Conservation (phyloP, 2,113 vertebrate species). For the Capricornis sumatraensis region DNA sequence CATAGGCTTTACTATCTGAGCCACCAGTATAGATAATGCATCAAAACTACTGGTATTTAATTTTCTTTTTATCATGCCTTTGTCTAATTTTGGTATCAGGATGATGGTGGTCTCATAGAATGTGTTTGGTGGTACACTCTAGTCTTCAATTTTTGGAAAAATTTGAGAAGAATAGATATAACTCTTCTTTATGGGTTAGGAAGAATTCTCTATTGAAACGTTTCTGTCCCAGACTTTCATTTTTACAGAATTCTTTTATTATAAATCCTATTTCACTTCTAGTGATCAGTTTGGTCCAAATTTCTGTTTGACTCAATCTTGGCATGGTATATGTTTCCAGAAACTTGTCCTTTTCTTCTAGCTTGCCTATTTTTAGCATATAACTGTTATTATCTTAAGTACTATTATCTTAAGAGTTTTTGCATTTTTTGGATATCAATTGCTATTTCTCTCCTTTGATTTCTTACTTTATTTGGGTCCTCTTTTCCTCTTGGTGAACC, state of each 20-base stretch:
- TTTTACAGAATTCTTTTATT: background rate
- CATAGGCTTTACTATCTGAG: too few relatives aligned
- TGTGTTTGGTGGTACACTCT: background rate
- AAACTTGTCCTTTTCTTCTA: background rate
- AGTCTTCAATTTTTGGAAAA: background rate
- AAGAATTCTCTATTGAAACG: background rate
- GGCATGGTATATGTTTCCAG: background rate
- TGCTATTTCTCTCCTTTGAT: background rate
- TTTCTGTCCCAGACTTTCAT: background rate
- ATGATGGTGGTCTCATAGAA: background rate
- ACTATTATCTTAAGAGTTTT: background rate
- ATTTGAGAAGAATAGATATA: background rate
- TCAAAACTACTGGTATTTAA: background rate
- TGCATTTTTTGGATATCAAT: background rate
- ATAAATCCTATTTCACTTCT: background rate
- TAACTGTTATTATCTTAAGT: background rate
- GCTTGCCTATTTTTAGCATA: too few relatives aligned
- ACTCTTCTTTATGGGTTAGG: background rate
- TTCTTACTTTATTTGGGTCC: background rate
- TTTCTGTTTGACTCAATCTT: background rate
- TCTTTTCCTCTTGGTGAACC: background rate
- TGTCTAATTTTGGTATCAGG: background rate
- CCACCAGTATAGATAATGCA: background rate
- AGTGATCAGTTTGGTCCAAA: background rate
- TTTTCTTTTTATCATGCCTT: background rate